These are phyloP conservation scores for Mamestra configurata DNA, from an alignment of 1,140 invertebrate genomes.

Conservation along the genomic window DNA sequence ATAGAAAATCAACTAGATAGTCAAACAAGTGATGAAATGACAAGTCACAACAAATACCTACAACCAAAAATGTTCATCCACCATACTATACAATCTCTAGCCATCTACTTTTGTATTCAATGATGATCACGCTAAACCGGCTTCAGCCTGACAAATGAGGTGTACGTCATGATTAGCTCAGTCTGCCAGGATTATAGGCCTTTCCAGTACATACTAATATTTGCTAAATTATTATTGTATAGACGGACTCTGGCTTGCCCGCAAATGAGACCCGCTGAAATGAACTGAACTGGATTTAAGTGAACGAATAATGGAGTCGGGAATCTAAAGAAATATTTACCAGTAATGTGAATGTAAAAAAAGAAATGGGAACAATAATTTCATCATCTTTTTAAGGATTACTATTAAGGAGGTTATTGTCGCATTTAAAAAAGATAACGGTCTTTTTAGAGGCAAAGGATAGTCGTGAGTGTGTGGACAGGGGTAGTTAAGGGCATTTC, in stretches of 20 bases:
- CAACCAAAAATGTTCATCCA: no score
- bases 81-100: neutral
- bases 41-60: no score
- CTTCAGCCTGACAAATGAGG: slow-evolving; percentile 28
- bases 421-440: no score
- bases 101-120: slow-evolving; percentile 2
- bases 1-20: no score
- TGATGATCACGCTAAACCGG: neutral
- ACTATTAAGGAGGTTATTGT: no score
- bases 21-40: no score
- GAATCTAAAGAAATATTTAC: neutral
- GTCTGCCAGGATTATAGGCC: neutral
- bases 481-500: no score
- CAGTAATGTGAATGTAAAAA: no score
- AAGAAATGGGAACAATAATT: no score
- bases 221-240: neutral
- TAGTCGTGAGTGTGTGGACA: no score
- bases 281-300: neutral
- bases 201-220: slow-evolving; percentile 18
- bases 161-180: neutral
- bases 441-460: no score
- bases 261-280: neutral
- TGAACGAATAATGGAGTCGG: neutral
- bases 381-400: no score
- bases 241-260: neutral